Evolutionary conservation across 2,888 invertebrate genomes (phyloP), one percentile per base, ranked within the genome.

Genomic region (Heteropelma amictum): DNA sequence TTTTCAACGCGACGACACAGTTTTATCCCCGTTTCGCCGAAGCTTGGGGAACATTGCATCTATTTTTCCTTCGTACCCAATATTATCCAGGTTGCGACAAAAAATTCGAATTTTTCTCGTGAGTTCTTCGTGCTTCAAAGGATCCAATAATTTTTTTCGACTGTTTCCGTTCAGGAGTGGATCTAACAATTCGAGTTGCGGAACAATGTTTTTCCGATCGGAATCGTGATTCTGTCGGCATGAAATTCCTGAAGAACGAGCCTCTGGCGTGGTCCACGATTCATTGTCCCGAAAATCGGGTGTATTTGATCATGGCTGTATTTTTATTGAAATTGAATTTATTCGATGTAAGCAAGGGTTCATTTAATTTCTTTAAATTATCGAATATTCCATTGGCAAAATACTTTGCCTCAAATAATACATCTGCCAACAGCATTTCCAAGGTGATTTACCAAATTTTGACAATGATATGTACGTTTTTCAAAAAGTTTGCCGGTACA

Each of bases 21-120:
- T 67, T 87, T 12, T 80, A 87, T 73, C 87, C 86, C 7, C 73
- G 78, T 42, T 85, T 83, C 40, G 70, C 76, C 2, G 83, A 86
- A 74, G 84, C 82, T 2, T 87, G 86, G 86, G 68, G 68, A 5
- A 76, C 81, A 26, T 58, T 87, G 10, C 84, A 87, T 26, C 74
- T 87, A 2, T 81, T 85, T 64, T 87, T 83, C 28, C 56, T 81
- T 19, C 79, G 81, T 61, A 86, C 70, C 0, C 79, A 86, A 68
- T 84, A 82, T 61, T 79, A 68, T 61, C 79, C 85, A 75, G 86
- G 86, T 85, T 3, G 28, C 8, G 26, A 40, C 51, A 17, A 38
- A 26, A 23, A 40, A 54, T 10, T 7, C 21, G 40, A 58, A 8
- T 10, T 19, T 1, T 12, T 10, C n/a, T 28, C 3, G 38, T 3